phyloP scores from a whole-genome alignment of 2,113 vertebrate species.

The Cynoglossus semilaevis region DNA sequence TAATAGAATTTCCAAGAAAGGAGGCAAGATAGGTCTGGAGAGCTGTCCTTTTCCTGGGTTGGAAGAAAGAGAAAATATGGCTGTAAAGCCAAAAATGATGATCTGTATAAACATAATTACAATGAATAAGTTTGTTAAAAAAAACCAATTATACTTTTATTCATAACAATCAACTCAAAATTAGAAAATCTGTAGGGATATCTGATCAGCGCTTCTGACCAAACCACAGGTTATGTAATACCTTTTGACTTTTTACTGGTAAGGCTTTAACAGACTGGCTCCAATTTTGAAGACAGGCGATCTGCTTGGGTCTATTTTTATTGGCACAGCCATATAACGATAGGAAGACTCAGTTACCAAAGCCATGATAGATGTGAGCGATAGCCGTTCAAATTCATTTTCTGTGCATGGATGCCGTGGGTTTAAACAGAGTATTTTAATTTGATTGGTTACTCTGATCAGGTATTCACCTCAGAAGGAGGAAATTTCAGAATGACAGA shows the following conservation, averaged over 20 bases:
- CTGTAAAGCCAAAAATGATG: conserved; percentile 38
- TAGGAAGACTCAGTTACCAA: conserved; percentile 25
- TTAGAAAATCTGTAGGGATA: conserved; percentile 9
- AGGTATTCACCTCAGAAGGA: conserved; percentile 25
- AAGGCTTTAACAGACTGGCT: conserved; percentile 27
- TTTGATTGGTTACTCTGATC: conserved; percentile 40
- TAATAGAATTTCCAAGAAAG: conserved; percentile 27
- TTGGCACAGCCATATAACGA: conserved; percentile 48
- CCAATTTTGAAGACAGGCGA: conserved; percentile 48
- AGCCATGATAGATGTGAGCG: conserved; percentile 18
- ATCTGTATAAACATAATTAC: conserved; percentile 17
- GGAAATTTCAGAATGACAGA: conserved; percentile 1
- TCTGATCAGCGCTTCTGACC: conserved; percentile 2
- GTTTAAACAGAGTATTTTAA: conserved; percentile 31
- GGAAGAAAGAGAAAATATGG: conserved; percentile 54
- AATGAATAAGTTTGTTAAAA: conserved; percentile 14
- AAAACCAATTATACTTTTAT: background rate
- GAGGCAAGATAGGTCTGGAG: conserved; percentile 49
- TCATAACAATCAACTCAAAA: conserved; percentile 9
- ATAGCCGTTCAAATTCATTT: conserved; percentile 49
- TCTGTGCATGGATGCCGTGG: conserved; percentile 31
- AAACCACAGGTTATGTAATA: conserved; percentile 29
- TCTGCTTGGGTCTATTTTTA: conserved; percentile 54
- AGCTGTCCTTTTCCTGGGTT: conserved; percentile 58
- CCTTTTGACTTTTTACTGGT: conserved; percentile 7